Base-by-base conservation (phyloP, 2,113 vertebrate genomes). In the Prionailurus viverrinus region DNA sequence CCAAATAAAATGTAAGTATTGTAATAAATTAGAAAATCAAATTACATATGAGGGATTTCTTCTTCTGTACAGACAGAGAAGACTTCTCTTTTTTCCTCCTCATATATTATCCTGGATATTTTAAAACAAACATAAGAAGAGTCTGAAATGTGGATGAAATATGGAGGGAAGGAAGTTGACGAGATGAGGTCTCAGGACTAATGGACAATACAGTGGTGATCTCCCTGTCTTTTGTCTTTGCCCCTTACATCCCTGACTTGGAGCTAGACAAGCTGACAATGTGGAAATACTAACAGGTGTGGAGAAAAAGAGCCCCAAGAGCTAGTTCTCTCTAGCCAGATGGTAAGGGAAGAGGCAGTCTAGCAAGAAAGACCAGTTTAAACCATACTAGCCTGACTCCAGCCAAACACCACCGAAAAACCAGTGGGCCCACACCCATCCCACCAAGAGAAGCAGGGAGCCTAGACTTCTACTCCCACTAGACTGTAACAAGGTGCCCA, bases 401-500 rank as follows among this genome's bases (percentile, higher is more conserved):
- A 69, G 36, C 10, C 51, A 89, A 21, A 69, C 5, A 27, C 10
- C 25, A 41, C 19, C 9, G 15, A 33, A 13, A 78, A 39, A 8
- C 6, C 45, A 84, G 27, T 0, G 4, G 11, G 7, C 16, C 19
- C 16, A 41, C 4, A 4, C 11, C 14, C 18, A 55, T 29, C 8
- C 27, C 33, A 41, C 7, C 39, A 41, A 51, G 4, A 69, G 4
- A 74, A 51, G 13, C 31, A 19, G 19, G 27, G n/a, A 74, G 9
- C 36, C 36, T 36, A 36, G 66, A 58, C 39, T 31, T 93, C 25
- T 39, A 27, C 27, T 85, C n/a, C 58, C 4, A 3, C 19, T 61
- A 58, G 39, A 21, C 14, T 36, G 0, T 9, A 18, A 5, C 0
- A 14, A 19, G 4, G 53, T 13, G 0, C 23, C 19, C 3, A 21